Base-by-base conservation (phyloP, 2,113 vertebrate species). In the Tetraodon nigroviridis region DNA sequence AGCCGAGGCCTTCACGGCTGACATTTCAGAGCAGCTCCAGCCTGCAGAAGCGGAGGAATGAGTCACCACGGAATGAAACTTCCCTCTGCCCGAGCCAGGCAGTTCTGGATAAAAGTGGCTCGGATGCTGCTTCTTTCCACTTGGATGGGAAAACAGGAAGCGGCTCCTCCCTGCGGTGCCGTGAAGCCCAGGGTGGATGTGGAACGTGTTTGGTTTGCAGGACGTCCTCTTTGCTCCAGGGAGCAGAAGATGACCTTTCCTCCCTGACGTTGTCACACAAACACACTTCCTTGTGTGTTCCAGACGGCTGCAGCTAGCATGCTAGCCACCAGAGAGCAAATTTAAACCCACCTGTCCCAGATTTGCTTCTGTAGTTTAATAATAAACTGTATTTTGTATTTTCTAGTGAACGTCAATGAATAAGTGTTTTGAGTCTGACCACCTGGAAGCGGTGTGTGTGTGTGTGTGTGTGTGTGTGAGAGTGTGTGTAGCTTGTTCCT, bases 81-180 rank as follows among this genome's bases (percentile, higher is more conserved):
- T 66, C 61, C 64, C 82, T 75, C 67, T 78, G 68, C 48, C 51
- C 7, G 5, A 79, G 63, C 77, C 68, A 82, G 54, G 41, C 51
- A 61, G 37, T 60, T 21, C 50, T 54, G 47, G 52, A 37, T 45
- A 55, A 57, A 54, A 61, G 61, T 18, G 11, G 22, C 51, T 45
- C 46, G 58, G 59, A 58, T 64, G 63, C 19, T 22, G 42, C 52
- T 69, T 73, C 51, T 84, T 84, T 86, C 80, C 84, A 86, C 68
- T 58, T 61, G 16, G 56, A 29, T 62, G 37, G 61, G 46, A 82
- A 89, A 89, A 89, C 89, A 90, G 89, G 87, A 90, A 81, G 70
- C 62, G 17, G 51, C 80, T 76, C 73, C 81, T 87, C 73, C 84
- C 61, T 27, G 47, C n/a, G 24, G 61, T 19, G 16, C 60, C 45